Evolutionary conservation across 2,888 invertebrate species (phyloP), one percentile per base, ranked within the genome.

Genomic region (Strigamia maritima): DNA sequence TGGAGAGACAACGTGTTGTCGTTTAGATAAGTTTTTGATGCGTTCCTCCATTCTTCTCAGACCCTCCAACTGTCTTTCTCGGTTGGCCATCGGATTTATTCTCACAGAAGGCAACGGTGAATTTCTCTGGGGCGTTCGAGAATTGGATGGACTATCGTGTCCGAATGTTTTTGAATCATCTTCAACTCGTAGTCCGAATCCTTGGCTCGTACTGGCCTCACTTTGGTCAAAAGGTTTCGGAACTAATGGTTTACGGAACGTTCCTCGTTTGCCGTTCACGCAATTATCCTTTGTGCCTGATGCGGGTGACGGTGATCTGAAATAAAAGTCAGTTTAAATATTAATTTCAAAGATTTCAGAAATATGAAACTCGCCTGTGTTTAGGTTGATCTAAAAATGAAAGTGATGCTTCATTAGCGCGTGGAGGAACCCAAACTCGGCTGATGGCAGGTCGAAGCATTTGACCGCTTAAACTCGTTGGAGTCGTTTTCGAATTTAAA

Each of bases 11-110:
- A 35, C 38, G 19, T 75, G 28, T 75, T 65, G 82, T 12, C 70
- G 70, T 28, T 28, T 26, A 84, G 83, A 80, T 2, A 82, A 75
- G 28, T 82, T 81, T 70, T 84, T 81, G 22, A 87, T 82, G 77
- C 85, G 88, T 82, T 90, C 90, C 85, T 92, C 91, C 89, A 92
- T 90, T 82, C 90, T 88, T 78, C 90, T 87, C 79, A 92, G 86
- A 24, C 89, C 89, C 85, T 92, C 90, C 80, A 90, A 87, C 84
- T 91, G 91, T 54, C 88, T 86, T 84, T 90, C 90, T 80, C 91
- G 87, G 83, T 90, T 89, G 40, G 82, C 81, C 83, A 85, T 84
- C 8, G 87, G 86, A 81, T 87, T 87, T 3, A 86, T 86, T 75
- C 86, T 83, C 8, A 86, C 83, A n/a, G 85, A 85, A 2, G 86